phyloP scores from a whole-genome alignment of 1,140 invertebrate genomes.

The Aphidius ervi region DNA sequence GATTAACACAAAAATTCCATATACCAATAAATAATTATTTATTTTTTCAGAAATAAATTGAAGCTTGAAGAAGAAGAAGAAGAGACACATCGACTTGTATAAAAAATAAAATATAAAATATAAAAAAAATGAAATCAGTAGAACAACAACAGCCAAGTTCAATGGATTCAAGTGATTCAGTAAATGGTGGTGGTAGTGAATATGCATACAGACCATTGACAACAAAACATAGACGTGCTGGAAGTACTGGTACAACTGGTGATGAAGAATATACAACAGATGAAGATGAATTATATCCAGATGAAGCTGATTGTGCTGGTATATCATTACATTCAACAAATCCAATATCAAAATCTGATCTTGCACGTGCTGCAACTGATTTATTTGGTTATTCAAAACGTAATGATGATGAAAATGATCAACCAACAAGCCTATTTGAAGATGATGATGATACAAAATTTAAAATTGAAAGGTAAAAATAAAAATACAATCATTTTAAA shows the following conservation, averaged over 20 bases:
- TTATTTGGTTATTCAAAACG: constrained; percentile 41
- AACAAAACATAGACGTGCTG: constrained; percentile 52
- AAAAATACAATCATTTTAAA: neutral
- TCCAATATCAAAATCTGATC: constrained; percentile 44
- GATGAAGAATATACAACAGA: constrained; percentile 58
- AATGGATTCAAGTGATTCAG: constrained; percentile 44
- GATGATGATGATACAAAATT: constrained; percentile 41
- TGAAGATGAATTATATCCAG: constrained; percentile 52
- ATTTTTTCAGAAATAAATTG: too few species aligned
- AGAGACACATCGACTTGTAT: too few species aligned
- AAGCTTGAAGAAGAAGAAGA: too few species aligned
- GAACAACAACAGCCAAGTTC: constrained; percentile 42
- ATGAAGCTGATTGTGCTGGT: constrained; percentile 49
- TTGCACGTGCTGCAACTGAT: constrained; percentile 45
- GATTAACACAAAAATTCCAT: too few species aligned
- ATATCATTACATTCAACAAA: constrained; percentile 34
- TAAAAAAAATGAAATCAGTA: constrained; percentile 37
- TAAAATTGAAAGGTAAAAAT: constrained; percentile 32
- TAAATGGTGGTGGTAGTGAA: constrained; percentile 37
- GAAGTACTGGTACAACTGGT: constrained; percentile 56
- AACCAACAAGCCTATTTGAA: constrained; percentile 46
- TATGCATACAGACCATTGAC: constrained; percentile 47
- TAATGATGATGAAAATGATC: constrained; percentile 34
- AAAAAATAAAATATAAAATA: neutral
- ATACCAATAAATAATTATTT: too few species aligned